A percentile compares a stretch with the other conserved stretches of the same genome.
Evolutionary conservation across 2,113 vertebrate genomes (phyloP).

Genomic region (Petrocephalus microphthalmus): DNA sequence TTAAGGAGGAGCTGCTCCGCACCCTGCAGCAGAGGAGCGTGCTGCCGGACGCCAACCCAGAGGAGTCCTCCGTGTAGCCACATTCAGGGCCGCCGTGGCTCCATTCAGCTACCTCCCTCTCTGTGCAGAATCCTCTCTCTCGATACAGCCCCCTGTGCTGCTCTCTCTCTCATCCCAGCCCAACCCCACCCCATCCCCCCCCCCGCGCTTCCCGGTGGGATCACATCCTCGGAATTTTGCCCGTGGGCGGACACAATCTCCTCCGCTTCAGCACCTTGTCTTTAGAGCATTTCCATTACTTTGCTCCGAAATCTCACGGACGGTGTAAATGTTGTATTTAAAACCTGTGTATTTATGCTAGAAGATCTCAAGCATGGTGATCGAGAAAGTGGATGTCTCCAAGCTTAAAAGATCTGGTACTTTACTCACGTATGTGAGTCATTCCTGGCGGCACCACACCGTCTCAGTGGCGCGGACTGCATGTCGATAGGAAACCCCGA

Average conservation of each 20-base stretch:
- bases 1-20: conserved; percentile 69
- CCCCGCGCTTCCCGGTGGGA: conserved; percentile 23
- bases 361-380: conserved; percentile 43
- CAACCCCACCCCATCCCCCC: not conserved
- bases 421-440: conserved; percentile 15
- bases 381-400: conserved; percentile 30
- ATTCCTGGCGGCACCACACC: conserved; percentile 29
- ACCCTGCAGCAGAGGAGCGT: conserved; percentile 82
- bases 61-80: conserved; percentile 87
- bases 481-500: conserved; percentile 24
- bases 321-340: conserved; percentile 56
- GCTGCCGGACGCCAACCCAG: conserved; percentile 88
- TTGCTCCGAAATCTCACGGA: conserved; percentile 6
- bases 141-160: conserved; percentile 17
- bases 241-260: not conserved
- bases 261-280: not conserved
- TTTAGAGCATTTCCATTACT: not conserved
- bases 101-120: conserved; percentile 64
- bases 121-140: conserved; percentile 46
- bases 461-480: conserved; percentile 33
- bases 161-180: conserved; percentile 35
- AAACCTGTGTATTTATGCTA: conserved; percentile 25
- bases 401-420: conserved; percentile 32
- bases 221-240: not conserved
- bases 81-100: conserved; percentile 38